A percentile compares a stretch with the other conserved stretches of the same genome.
These are phyloP conservation scores for Xestia rhomboidea DNA, from an alignment of 2,888 invertebrate genomes.

Conservation along the genomic window DNA sequence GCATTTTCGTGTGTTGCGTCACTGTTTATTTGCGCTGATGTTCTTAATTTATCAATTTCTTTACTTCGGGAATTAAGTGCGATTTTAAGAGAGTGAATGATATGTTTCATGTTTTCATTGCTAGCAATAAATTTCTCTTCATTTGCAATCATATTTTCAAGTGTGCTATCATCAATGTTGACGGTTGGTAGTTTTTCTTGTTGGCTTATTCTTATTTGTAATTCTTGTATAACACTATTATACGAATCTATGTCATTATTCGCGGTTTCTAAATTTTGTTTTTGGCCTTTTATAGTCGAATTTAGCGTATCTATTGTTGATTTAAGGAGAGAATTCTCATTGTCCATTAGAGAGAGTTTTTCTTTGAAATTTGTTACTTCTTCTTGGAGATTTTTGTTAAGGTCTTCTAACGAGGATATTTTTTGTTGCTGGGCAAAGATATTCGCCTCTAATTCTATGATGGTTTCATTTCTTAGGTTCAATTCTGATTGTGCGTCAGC, in stretches of 20 bases:
- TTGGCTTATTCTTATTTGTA: constrained; percentile 77
- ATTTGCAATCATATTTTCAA: constrained; percentile 80
- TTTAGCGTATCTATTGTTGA: constrained; percentile 79
- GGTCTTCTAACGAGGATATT: constrained; percentile 76
- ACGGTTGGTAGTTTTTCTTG: constrained; percentile 71
- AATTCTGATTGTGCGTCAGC: constrained; percentile 76
- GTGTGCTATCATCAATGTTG: constrained; percentile 71
- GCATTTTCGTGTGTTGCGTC: constrained; percentile 44
- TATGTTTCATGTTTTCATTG: constrained; percentile 85
- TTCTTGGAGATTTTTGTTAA: constrained; percentile 74
- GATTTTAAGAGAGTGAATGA: constrained; percentile 80
- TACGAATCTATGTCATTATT: constrained; percentile 80
- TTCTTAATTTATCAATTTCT: constrained; percentile 78
- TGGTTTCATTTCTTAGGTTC: constrained; percentile 72
- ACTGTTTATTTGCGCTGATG: constrained; percentile 55
- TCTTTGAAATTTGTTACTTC: constrained; percentile 74
- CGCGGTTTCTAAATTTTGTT: constrained; percentile 73
- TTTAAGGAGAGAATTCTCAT: constrained; percentile 78
- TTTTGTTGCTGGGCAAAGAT: constrained; percentile 76
- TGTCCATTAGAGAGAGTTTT: constrained; percentile 74
- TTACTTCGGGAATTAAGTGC: constrained; percentile 76
- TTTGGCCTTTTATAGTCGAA: constrained; percentile 78
- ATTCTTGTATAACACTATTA: constrained; percentile 78
- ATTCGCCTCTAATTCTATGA: constrained; percentile 78
- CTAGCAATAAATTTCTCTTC: constrained; percentile 83